Base-by-base conservation (phyloP, 2,113 vertebrate genomes). In the Mobula hypostoma region DNA sequence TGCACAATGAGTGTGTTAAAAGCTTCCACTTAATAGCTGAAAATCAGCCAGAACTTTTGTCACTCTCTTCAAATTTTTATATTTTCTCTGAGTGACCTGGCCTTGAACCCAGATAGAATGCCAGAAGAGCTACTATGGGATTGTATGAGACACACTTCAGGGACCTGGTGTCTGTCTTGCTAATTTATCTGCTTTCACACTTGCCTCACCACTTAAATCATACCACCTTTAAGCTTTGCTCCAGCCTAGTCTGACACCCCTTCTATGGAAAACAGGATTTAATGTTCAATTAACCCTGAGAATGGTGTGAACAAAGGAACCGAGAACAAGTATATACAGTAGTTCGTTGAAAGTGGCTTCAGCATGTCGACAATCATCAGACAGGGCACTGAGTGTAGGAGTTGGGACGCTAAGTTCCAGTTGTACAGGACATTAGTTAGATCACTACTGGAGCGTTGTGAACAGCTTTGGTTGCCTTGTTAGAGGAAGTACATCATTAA, bases 1-100 rank as follows among this genome's bases (percentile, higher is more conserved):
- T 14, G 12, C 36, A 29, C 11, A 93, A 27, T 19, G n/a, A 93
- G 40, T 12, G 91, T 76, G 91, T 93, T 74, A 74, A 93, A 93
- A 93, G 91, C 91, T 70, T 92, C 90, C 70, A 48, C 70, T 93
- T 48, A 74, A 72, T 93, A 36, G 68, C 36, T 74, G 56, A 74
- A 74, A 76, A 93, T 93, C 40, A 93, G 91, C 72, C 2, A 17
- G 12, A 56, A 93, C 40, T 74, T 24, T 68, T 72, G 61, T 24
- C 1, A 3, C 91, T 27, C 19, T 14, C 91, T 48, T 56, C 70
- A 72, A 74, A 93, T 48, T 72, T 74, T 74, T 40, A 15, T 72
- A 27, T 27, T 48, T 14, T 74, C 68, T 72, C 36, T 21, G 56
- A 2, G 2, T 56, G 91, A 48, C 91, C 91, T 93, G 21, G 68